These are phyloP conservation scores for Columba livia DNA, from an alignment of 2,113 vertebrate genomes.

Conservation along the genomic window DNA sequence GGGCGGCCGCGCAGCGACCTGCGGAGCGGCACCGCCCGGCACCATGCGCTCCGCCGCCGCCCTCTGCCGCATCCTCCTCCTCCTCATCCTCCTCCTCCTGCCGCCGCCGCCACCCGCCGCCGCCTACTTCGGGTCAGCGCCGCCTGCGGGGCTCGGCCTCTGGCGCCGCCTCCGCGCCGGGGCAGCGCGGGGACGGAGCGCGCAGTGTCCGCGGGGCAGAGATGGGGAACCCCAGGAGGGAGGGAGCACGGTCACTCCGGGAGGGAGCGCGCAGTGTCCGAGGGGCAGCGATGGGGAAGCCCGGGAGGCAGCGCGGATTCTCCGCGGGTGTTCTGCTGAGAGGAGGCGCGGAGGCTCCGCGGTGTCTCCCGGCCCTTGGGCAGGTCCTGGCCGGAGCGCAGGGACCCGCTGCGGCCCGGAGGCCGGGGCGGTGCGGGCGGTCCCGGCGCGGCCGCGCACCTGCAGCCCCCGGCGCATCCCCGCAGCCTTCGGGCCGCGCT, in stretches of 20 bases:
- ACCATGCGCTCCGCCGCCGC: conserved; percentile 87
- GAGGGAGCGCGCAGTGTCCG: too few species aligned
- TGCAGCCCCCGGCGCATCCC: not conserved
- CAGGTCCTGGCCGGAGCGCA: too few species aligned
- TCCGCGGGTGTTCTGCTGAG: not conserved
- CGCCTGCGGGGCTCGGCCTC: conserved; percentile 1
- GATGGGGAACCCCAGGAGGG: not conserved
- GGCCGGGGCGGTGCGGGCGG: not conserved
- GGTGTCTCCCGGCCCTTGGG: too few species aligned
- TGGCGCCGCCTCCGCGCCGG: not conserved
- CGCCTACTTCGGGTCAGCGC: conserved; percentile 95
- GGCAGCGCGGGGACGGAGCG: not conserved
- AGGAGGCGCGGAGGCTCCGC: too few species aligned
- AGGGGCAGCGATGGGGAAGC: too few species aligned
- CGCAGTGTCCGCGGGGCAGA: not conserved
- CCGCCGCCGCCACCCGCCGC: conserved; percentile 73
- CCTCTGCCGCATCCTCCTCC: conserved; percentile 79
- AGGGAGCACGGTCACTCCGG: too few species aligned
- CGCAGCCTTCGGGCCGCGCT: not conserved
- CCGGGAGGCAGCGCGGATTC: not conserved
- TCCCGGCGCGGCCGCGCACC: not conserved
- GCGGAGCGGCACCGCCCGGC: conserved; percentile 79
- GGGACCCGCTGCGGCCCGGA: not conserved
- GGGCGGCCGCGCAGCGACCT: conserved; percentile 46
- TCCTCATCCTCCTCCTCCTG: conserved; percentile 68